phyloP scores from a whole-genome alignment of 2,797 vertebrate genomes.

The Synanceia verrucosa region DNA sequence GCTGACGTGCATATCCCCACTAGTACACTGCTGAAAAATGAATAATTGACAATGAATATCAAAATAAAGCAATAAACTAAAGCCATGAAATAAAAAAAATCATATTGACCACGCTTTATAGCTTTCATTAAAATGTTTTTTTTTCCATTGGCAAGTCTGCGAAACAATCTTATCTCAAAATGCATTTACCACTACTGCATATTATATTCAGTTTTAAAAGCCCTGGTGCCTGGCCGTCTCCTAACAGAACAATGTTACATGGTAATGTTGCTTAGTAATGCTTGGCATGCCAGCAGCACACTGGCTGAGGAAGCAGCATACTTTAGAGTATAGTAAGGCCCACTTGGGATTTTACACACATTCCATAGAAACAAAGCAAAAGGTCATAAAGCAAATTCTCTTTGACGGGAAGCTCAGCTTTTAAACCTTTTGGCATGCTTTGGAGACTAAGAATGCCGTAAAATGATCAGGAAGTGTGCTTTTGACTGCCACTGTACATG shows the following conservation, averaged over 20 bases:
- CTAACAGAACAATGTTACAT: conserved; percentile 47
- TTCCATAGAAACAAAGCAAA: conserved; percentile 61
- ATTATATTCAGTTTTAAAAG: conserved; percentile 63
- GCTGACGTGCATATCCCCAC: not conserved
- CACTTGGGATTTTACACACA: conserved; percentile 48
- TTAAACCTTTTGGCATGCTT: conserved; percentile 38
- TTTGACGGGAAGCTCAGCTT: conserved; percentile 25
- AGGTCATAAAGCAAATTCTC: conserved; percentile 45
- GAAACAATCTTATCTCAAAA: conserved; percentile 24
- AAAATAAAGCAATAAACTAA: conserved; percentile 5
- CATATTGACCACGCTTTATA: conserved; percentile 2
- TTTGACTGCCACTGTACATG: conserved; percentile 32
- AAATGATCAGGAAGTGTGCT: conserved; percentile 54
- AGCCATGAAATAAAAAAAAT: conserved; percentile 5
- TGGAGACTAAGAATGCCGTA: conserved; percentile 28
- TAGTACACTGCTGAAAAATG: not conserved
- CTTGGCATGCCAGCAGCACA: conserved; percentile 27
- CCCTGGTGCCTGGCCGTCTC: conserved; percentile 70
- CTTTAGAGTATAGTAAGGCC: conserved; percentile 37
- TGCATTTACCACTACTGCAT: conserved; percentile 34
- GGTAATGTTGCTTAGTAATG: conserved; percentile 61
- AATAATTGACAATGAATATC: not conserved
- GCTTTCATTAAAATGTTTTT: conserved; percentile 20
- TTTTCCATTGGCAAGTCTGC: conserved; percentile 5
- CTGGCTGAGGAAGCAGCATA: conserved; percentile 43